A percentile compares a stretch with the other conserved stretches of the same genome.
Conservation (phyloP, 2,113 vertebrate genomes). For the Ammodytes marinus region DNA sequence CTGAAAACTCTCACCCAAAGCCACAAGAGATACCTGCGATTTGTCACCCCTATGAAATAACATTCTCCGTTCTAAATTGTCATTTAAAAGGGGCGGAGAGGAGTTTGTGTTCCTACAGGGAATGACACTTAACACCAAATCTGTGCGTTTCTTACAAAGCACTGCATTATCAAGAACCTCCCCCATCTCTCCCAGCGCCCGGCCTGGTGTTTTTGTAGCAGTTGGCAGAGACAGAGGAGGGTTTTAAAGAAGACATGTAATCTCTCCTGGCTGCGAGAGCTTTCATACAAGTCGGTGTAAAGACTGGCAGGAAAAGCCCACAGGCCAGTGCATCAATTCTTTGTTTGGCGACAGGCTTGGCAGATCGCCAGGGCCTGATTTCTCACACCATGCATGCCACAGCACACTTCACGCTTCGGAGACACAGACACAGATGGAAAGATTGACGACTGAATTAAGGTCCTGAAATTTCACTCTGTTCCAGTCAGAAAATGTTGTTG, state of each 20-base stretch:
- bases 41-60: constrained; percentile 84
- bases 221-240: constrained; percentile 86
- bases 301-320: constrained; percentile 79
- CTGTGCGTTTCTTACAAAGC: constrained; percentile 52
- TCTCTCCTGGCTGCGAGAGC: constrained; percentile 85
- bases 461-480: constrained; percentile 39
- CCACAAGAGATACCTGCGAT: constrained; percentile 84
- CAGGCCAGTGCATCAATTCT: constrained; percentile 86
- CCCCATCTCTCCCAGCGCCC: constrained; percentile 13
- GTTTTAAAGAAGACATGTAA: constrained; percentile 86
- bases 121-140: constrained; percentile 51
- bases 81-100: constrained; percentile 62
- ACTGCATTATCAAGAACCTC: constrained; percentile 51
- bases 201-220: constrained; percentile 81
- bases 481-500: constrained; percentile 27
- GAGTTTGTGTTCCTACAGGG: constrained; percentile 47
- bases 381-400: constrained; percentile 85
- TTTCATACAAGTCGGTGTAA: constrained; percentile 83
- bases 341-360: constrained; percentile 85
- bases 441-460: constrained; percentile 59
- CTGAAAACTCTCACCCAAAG: constrained; percentile 67
- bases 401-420: constrained; percentile 80
- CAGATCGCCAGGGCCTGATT: constrained; percentile 81
- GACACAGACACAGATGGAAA: constrained; percentile 60
- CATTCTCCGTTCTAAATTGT: constrained; percentile 68